Evolutionary conservation across 2,797 vertebrate species (phyloP), one percentile per base, ranked within the genome.

Genomic region (Heterohyrax brucei): DNA sequence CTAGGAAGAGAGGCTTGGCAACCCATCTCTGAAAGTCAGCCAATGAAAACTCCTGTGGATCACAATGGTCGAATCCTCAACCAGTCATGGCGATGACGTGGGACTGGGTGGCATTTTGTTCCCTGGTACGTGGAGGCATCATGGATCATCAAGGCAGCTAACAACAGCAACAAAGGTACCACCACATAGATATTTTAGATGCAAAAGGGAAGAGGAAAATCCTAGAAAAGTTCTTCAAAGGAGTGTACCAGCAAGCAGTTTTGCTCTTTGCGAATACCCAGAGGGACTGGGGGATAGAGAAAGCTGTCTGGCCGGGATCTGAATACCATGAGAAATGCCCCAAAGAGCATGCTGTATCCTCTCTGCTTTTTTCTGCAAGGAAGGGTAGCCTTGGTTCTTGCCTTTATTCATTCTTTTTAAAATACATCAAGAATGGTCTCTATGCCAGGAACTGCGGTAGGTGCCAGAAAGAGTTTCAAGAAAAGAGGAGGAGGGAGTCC

Each of bases 381-480:
- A 84, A 93, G 30, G 5, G 13, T 4, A 48, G 61, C 68, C 44
- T 77, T 89, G 66, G 10, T 68, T 91, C 56, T 90, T 92, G 28
- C 28, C 14, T 50, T 80, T 33, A 75, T 77, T 93, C 28, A 61
- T 73, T 82, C 24, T 46, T 56, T 95, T 94, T 80, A 76, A 95
- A 93, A 76, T 39, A 48, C 2, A 77, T 7, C 75, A 9, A 87
- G 56, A 84, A 76, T 59, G 30, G 91, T 30, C 10, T 70, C 50
- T 89, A 48, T 87, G 18, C 30, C 16, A 76, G 26, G 19, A 75
- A 21, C 48, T 90, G 79, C 75, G 39, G 76, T 28, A 94, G 68
- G 33, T 84, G 5, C 50, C 59, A 50, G 26, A 85, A 44, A 94
- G 26, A 86, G 21, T 46, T 68, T 7, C 16, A 64, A 46, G n/a